Base-by-base conservation (phyloP, 2,888 invertebrate genomes). In the Meteorus colon region DNA sequence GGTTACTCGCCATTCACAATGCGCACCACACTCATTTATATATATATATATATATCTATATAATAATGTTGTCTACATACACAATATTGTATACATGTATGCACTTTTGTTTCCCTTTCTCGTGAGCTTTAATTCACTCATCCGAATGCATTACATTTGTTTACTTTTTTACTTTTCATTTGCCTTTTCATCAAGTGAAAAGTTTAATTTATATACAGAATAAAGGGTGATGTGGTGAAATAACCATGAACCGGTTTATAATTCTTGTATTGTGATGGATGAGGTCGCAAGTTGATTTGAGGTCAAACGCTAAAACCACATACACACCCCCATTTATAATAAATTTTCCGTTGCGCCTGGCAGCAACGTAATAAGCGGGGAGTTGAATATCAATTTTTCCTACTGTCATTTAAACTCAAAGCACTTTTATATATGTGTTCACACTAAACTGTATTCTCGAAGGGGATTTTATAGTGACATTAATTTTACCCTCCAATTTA, bases 1-100 rank as follows among this genome's bases (percentile, higher is more conserved):
- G 83, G 84, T 84, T 84, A 80, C 82, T 82, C 81, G 75, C 24
- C 73, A 76, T 63, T 78, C 73, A 73, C 65, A 78, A 74, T 76
- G 68, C 51, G 59, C 75, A 41, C 45, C 75, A 67, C 37, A 74
- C 72, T 75, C 67, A 59, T 66, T 51, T 71, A 48, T 14, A 67
- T 66, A 34, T 67, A 24, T 48, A n/a, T n/a, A 48, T 48, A 48
- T 48, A 48, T 48, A 48, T 19, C 24, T 19, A 19, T 55, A 55
- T 19, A 19, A 55, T 55, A 19, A 55, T 55, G 19, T 19, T 19
- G 4, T 55, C 19, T 55, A 55, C n/a, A 19, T 48, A 48, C 48
- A n/a, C 48, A 48, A 48, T 48, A n/a, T 48, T 48, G 48, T 48
- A 48, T n/a, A 48, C n/a, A 62, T n/a, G 8, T 1, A n/a, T 55